A percentile compares a stretch with the other conserved stretches of the same genome.
These are phyloP conservation scores for Varroa destructor DNA, from an alignment of 1,140 invertebrate species.

Conservation along the genomic window DNA sequence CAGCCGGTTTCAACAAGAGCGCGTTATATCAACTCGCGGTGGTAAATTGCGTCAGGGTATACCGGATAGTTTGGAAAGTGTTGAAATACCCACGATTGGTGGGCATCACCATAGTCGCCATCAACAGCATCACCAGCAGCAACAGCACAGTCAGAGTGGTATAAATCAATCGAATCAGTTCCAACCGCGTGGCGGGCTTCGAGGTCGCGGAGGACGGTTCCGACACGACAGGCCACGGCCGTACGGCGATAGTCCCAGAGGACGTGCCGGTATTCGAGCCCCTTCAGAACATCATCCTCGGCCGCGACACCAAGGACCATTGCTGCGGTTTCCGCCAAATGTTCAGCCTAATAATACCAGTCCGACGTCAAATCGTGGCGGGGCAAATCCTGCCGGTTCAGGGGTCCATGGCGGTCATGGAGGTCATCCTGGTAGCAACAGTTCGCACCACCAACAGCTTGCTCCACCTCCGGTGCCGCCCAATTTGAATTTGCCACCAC, in stretches of 20 bases:
- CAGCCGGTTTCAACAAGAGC: constrained; percentile 16
- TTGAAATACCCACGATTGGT: constrained; percentile 20
- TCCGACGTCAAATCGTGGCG: too few species aligned
- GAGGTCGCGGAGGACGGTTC: constrained; percentile 2
- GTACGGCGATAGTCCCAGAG: not conserved
- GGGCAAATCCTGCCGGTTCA: too few species aligned
- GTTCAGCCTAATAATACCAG: too few species aligned
- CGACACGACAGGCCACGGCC: constrained; percentile 7
- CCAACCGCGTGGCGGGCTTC: not conserved
- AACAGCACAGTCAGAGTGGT: not conserved
- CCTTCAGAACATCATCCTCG: not conserved
- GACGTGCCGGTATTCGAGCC: not conserved
- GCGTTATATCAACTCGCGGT: constrained; percentile 15
- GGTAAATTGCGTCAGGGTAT: constrained; percentile 13
- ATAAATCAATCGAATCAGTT: not conserved
- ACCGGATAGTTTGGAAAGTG: not conserved
- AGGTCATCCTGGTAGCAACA: too few species aligned
- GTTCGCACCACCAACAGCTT: too few species aligned
- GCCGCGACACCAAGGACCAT: constrained; percentile 2
- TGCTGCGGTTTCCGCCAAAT: constrained; percentile 3
- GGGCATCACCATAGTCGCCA: not conserved
- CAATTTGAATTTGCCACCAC: not conserved
- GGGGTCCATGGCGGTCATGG: too few species aligned
- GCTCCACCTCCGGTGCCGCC: not conserved
- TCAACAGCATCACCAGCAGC: too few species aligned